These are phyloP conservation scores for Gallinago media DNA, from an alignment of 2,113 vertebrate species.

Conservation along the genomic window DNA sequence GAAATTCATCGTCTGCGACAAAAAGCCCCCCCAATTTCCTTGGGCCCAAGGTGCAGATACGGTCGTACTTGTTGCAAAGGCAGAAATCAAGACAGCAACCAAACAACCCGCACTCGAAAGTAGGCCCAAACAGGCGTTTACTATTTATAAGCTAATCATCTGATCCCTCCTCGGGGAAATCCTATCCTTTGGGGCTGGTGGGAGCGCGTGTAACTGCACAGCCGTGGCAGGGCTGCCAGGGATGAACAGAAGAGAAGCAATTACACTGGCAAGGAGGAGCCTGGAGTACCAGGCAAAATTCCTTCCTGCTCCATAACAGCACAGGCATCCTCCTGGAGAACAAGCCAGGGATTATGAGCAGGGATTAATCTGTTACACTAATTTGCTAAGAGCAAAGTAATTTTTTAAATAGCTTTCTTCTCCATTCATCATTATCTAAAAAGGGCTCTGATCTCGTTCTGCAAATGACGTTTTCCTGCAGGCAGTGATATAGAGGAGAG, in stretches of 20 bases:
- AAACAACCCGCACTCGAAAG: not conserved
- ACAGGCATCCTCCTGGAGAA: not conserved
- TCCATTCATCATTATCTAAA: not conserved
- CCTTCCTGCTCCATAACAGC: not conserved
- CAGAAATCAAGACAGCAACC: not conserved
- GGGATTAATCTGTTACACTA: not conserved
- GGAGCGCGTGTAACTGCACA: rapidly evolving
- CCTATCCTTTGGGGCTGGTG: not conserved
- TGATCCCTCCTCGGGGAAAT: conserved; percentile 47
- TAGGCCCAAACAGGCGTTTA: conserved; percentile 24
- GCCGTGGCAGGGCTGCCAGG: not conserved
- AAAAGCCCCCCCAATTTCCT: not conserved
- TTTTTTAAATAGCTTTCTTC: not conserved
- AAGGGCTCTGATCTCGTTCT: not conserved
- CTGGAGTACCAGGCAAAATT: not conserved
- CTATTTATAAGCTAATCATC: conserved; percentile 62
- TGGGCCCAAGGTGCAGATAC: rapidly evolving
- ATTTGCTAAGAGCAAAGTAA: conserved; percentile 35
- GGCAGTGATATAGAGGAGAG: not conserved
- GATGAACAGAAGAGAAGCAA: not conserved
- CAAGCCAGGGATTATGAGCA: not conserved
- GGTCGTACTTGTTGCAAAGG: not conserved
- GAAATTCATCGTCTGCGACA: not conserved
- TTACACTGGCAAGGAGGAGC: rapidly evolving
- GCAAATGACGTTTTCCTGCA: not conserved